Evolutionary conservation across 2,797 vertebrate genomes (phyloP).

Genomic region (Amblyraja radiata): DNA sequence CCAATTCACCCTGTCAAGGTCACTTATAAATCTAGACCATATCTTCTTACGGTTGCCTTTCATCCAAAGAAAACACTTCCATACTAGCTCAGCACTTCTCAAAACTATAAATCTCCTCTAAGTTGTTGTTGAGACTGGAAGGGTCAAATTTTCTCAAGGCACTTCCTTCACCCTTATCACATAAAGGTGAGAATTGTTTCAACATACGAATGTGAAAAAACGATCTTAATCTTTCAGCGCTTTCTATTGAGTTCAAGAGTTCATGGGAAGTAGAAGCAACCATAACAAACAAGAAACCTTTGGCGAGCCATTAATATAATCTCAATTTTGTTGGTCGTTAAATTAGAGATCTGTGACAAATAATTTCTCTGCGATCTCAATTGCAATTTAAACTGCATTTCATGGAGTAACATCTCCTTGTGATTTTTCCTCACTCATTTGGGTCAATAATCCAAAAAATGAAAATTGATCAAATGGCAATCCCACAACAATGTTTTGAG

Average conservation of each 20-base stretch:
- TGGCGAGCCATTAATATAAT: not conserved
- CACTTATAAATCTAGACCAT: too few relatives aligned
- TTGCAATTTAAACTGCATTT: not conserved
- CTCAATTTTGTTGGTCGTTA: not conserved
- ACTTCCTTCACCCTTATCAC: not conserved
- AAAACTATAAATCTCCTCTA: too few relatives aligned
- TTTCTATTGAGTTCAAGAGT: constrained; percentile 4
- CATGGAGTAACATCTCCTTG: not conserved
- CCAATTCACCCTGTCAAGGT: too few relatives aligned
- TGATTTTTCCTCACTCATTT: too few relatives aligned
- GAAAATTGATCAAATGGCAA: too few relatives aligned
- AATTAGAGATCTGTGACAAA: not conserved
- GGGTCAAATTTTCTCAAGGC: not conserved
- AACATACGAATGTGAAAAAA: not conserved
- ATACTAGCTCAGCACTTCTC: too few relatives aligned
- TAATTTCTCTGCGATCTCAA: not conserved
- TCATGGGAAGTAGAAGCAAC: not conserved
- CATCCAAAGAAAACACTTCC: too few relatives aligned
- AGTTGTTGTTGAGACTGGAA: not conserved
- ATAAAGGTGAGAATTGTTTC: not conserved
- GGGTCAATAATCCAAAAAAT: too few relatives aligned
- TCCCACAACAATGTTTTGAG: too few relatives aligned
- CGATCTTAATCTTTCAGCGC: not conserved
- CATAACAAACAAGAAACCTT: not conserved
- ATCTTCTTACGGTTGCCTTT: too few relatives aligned